These are phyloP conservation scores for Nudaria mundana DNA, from an alignment of 2,888 invertebrate genomes.

Conservation along the genomic window DNA sequence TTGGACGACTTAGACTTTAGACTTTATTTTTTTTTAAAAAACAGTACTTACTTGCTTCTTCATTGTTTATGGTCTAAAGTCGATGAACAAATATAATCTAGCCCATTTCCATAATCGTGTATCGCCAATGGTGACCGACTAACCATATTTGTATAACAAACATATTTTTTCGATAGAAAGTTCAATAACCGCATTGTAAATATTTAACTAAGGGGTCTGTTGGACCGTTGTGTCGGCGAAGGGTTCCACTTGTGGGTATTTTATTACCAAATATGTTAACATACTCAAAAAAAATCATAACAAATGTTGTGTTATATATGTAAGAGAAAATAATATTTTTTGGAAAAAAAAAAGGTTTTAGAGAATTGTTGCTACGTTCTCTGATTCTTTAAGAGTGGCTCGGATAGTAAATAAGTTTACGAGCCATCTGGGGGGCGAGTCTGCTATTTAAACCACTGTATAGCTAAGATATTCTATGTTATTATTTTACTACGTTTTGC, in stretches of 20 bases:
- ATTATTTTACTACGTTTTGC: too few species aligned
- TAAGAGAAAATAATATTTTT: too few species aligned
- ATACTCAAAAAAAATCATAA: background rate
- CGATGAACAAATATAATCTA: constrained; percentile 21
- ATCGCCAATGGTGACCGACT: constrained; percentile 26
- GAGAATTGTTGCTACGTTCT: too few species aligned
- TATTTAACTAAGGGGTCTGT: constrained; percentile 44
- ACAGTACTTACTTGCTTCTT: too few species aligned
- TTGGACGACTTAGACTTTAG: too few species aligned
- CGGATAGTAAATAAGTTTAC: too few species aligned
- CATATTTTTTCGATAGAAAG: constrained; percentile 52
- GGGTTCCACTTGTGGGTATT: constrained; percentile 38
- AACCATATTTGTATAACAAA: constrained; percentile 41
- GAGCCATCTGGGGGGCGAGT: too few species aligned
- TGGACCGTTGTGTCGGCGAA: constrained; percentile 15
- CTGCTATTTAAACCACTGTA: too few species aligned
- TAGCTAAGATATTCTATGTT: too few species aligned
- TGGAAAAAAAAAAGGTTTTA: too few species aligned
- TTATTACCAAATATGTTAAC: constrained; percentile 32
- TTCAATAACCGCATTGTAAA: constrained; percentile 51
- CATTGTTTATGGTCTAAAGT: background rate
- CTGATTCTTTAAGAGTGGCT: too few species aligned
- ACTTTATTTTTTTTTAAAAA: too few species aligned
- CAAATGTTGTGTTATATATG: constrained; percentile 17
- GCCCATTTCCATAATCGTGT: constrained; percentile 10